These are phyloP conservation scores for Drosophila koepferae DNA, from an alignment of 2,888 invertebrate species.

Conservation along the genomic window DNA sequence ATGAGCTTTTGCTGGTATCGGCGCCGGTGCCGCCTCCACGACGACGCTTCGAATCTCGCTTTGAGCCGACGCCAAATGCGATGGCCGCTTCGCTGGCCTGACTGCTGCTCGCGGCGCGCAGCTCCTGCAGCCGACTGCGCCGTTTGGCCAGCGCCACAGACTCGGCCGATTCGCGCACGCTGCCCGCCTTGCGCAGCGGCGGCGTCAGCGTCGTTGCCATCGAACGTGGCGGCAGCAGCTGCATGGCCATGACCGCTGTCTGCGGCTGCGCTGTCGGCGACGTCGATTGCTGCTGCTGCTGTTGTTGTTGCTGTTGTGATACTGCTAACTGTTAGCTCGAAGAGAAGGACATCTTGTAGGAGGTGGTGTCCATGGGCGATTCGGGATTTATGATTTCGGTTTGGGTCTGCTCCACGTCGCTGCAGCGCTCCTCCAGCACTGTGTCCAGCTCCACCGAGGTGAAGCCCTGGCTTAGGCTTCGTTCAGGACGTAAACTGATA, in stretches of 20 bases:
- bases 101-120: conserved; percentile 58
- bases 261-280: conserved; percentile 28
- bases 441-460: conserved; percentile 93
- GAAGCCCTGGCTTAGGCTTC: conserved; percentile 90
- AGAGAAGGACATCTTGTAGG: conserved; percentile 81
- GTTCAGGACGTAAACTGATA: conserved; percentile 88
- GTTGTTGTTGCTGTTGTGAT: conserved; percentile 39
- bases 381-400: conserved; percentile 85
- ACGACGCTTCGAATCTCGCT: conserved; percentile 52
- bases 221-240: conserved; percentile 13
- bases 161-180: conserved; percentile 62
- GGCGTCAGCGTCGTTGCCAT: conserved; percentile 27
- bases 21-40: conserved; percentile 16
- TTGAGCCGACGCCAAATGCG: conserved; percentile 49
- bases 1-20: not conserved
- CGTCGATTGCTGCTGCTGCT: conserved; percentile 34
- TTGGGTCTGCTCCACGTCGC: conserved; percentile 91
- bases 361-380: conserved; percentile 83
- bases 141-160: conserved; percentile 65
- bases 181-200: conserved; percentile 69
- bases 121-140: conserved; percentile 67
- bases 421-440: conserved; percentile 93
- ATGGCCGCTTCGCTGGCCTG: conserved; percentile 48
- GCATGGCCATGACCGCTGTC: conserved; percentile 19
- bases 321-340: conserved; percentile 82